Evolutionary conservation across 23 tunicate genomes (phyloP).

Genomic region (Trididemnum clinides): DNA sequence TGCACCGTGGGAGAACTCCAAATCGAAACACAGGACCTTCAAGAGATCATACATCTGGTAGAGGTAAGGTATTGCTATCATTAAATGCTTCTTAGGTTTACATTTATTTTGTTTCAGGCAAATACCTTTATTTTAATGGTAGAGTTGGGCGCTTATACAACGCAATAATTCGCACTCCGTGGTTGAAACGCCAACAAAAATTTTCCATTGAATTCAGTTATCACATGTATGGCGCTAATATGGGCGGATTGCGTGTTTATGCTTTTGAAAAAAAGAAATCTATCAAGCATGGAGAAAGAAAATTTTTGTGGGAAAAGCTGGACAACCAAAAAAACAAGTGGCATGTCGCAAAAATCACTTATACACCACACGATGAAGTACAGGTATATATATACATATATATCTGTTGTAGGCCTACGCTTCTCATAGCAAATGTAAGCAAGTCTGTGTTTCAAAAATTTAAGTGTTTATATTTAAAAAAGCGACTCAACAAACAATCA

Average conservation of each 20-base stretch:
- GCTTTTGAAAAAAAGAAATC: constrained; percentile 73
- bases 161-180: constrained; percentile 90
- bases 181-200: constrained; percentile 42
- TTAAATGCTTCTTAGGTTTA: too few relatives aligned
- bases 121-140: neutral
- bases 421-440: too few relatives aligned
- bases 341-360: constrained; percentile 42
- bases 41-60: constrained; percentile 81
- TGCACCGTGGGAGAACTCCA: constrained; percentile 64
- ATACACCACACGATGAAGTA: constrained; percentile 53
- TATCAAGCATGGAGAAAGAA: constrained; percentile 67
- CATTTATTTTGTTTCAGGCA: too few relatives aligned
- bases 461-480: too few relatives aligned
- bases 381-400: too few relatives aligned
- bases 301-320: constrained; percentile 80
- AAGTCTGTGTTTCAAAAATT: too few relatives aligned
- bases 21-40: constrained; percentile 85
- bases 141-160: too few relatives aligned
- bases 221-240: constrained; percentile 86
- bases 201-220: constrained; percentile 62
- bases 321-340: constrained; percentile 81
- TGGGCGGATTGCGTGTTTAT: constrained; percentile 89
- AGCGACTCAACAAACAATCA: too few relatives aligned
- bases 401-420: too few relatives aligned
- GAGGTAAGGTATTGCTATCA: constrained; percentile 55